These are phyloP conservation scores for Orientallactaga bullata DNA, from an alignment of 2,113 vertebrate genomes.

Conservation along the genomic window DNA sequence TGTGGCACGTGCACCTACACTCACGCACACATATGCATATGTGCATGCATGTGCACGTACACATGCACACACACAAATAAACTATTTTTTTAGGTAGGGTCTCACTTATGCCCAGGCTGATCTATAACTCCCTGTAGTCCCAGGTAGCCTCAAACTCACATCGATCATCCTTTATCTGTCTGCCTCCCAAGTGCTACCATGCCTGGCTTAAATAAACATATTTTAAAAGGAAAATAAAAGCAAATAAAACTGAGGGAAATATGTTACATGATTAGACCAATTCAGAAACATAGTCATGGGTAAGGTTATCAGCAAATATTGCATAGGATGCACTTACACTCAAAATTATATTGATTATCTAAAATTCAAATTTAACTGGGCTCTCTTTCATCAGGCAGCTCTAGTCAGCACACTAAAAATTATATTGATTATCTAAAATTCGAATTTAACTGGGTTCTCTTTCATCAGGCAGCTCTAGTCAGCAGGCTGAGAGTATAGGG, in stretches of 20 bases:
- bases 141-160: too few species aligned
- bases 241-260: background rate
- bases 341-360: background rate
- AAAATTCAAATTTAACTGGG: background rate
- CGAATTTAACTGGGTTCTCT: background rate
- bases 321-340: background rate
- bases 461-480: background rate
- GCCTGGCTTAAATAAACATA: too few species aligned
- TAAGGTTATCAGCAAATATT: background rate
- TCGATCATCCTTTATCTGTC: too few species aligned
- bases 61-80: too few species aligned
- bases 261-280: slow-evolving; percentile 3
- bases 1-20: too few species aligned
- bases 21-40: too few species aligned
- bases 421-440: slow-evolving; percentile 8
- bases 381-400: background rate
- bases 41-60: too few species aligned
- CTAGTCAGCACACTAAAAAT: background rate
- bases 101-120: too few species aligned
- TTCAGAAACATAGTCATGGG: background rate
- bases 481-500: background rate
- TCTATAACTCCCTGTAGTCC: too few species aligned
- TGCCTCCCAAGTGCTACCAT: too few species aligned
- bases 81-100: too few species aligned
- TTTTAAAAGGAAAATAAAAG: background rate